Evolutionary conservation across 1,140 invertebrate genomes (phyloP).

Genomic region (Oedothorax gibbosus): DNA sequence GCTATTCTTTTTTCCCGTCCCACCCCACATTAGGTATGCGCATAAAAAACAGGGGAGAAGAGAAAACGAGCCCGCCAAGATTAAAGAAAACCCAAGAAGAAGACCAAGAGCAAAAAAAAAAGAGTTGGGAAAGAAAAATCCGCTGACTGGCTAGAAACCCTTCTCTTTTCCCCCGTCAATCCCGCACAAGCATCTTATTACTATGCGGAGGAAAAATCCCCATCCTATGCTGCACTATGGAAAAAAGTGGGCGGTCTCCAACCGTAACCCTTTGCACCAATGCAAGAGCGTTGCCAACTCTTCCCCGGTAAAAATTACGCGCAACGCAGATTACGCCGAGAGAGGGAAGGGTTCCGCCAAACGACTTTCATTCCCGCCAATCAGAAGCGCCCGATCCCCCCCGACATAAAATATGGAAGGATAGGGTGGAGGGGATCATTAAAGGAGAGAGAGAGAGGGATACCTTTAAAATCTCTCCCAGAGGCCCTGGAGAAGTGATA

Average conservation of each 20-base stretch:
- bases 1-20: slow-evolving; percentile 17
- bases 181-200: slow-evolving; percentile 59
- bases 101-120: slow-evolving; percentile 14
- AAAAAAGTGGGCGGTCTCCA: slow-evolving; percentile 38
- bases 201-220: slow-evolving; percentile 57
- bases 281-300: slow-evolving; percentile 41
- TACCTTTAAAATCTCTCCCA: slow-evolving; percentile 28
- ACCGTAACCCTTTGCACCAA: slow-evolving; percentile 55
- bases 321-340: slow-evolving; percentile 54
- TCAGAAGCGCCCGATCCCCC: slow-evolving; percentile 42
- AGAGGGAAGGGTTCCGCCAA: slow-evolving; percentile 55
- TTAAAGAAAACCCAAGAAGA: slow-evolving; percentile 29
- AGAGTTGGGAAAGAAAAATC: slow-evolving; percentile 35
- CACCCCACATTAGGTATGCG: slow-evolving; percentile 48
- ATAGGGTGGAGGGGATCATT: slow-evolving; percentile 45
- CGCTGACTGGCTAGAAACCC: slow-evolving; percentile 46
- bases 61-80: slow-evolving; percentile 41
- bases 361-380: slow-evolving; percentile 55
- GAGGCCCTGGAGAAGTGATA: slow-evolving; percentile 35
- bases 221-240: slow-evolving; percentile 23
- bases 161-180: slow-evolving; percentile 35
- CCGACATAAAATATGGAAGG: slow-evolving; percentile 58
- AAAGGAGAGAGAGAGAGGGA: slow-evolving; percentile 10
- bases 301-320: slow-evolving; percentile 59
- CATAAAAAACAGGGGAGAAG: slow-evolving; percentile 34